A percentile compares a stretch with the other conserved stretches of the same genome.
phyloP scores from a whole-genome alignment of 2,888 invertebrate genomes.

The Pyrrhia umbra region DNA sequence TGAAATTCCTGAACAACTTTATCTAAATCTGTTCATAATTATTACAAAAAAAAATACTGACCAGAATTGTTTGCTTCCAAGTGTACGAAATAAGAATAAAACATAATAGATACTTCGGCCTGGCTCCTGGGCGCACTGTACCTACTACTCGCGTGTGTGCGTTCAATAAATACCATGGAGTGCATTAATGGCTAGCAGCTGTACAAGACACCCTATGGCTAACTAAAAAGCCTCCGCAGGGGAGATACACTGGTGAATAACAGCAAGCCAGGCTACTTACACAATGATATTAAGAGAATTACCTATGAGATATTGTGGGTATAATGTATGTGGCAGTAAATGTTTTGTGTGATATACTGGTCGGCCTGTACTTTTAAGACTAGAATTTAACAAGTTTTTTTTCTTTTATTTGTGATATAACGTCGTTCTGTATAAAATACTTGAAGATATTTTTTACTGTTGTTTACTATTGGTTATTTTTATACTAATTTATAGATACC shows the following conservation, averaged over 20 bases:
- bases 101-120: neutral
- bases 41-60: neutral
- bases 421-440: too few species aligned
- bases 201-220: slow-evolving; percentile 62
- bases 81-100: too few species aligned
- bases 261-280: slow-evolving; percentile 34
- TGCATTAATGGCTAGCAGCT: slow-evolving; percentile 28
- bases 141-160: slow-evolving; percentile 3
- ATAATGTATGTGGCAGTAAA: slow-evolving; percentile 21
- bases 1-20: too few species aligned
- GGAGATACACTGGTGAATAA: slow-evolving; percentile 54
- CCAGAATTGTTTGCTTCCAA: neutral
- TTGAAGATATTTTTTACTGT: too few species aligned
- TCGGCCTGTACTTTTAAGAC: neutral
- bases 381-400: too few species aligned
- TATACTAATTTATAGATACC: too few species aligned
- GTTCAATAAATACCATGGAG: slow-evolving; percentile 40
- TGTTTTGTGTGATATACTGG: slow-evolving; percentile 13
- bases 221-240: slow-evolving; percentile 63
- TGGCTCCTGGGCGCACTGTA: neutral
- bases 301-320: slow-evolving; percentile 25
- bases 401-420: too few species aligned
- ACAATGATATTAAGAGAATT: slow-evolving; percentile 50
- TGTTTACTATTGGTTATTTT: too few species aligned
- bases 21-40: too few species aligned